Conservation (phyloP, 2,113 vertebrate genomes). For the Tricholaema leucomelas region DNA sequence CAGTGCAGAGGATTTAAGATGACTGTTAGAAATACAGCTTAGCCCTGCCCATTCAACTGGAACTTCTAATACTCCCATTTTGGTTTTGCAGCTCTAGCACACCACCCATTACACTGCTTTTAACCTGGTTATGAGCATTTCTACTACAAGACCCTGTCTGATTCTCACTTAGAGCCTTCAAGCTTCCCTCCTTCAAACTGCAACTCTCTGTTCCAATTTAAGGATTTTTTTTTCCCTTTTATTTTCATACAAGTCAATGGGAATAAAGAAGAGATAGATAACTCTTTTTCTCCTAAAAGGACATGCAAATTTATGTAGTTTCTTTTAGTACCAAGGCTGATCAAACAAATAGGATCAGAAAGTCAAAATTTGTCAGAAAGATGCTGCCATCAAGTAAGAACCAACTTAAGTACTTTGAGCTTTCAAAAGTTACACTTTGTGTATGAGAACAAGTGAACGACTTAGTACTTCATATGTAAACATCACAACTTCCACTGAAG, state of each 20-base stretch:
- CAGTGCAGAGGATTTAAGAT: background rate
- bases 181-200: background rate
- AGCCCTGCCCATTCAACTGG: background rate
- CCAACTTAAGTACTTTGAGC: background rate
- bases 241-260: rapidly evolving
- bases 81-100: background rate
- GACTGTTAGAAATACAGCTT: background rate
- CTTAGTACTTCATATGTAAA: rapidly evolving
- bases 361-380: background rate
- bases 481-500: rapidly evolving
- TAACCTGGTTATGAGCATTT: rapidly evolving
- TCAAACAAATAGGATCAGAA: rapidly evolving
- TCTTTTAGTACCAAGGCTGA: background rate
- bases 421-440: background rate
- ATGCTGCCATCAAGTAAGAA: rapidly evolving
- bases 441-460: background rate
- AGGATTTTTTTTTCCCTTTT: background rate
- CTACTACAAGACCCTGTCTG: rapidly evolving
- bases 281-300: background rate
- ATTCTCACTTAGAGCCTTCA: background rate
- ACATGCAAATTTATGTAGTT: background rate
- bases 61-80: background rate
- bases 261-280: background rate
- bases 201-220: background rate
- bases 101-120: rapidly evolving